Base-by-base conservation (phyloP, 2,888 invertebrate species). In the Drosophila putrida region DNA sequence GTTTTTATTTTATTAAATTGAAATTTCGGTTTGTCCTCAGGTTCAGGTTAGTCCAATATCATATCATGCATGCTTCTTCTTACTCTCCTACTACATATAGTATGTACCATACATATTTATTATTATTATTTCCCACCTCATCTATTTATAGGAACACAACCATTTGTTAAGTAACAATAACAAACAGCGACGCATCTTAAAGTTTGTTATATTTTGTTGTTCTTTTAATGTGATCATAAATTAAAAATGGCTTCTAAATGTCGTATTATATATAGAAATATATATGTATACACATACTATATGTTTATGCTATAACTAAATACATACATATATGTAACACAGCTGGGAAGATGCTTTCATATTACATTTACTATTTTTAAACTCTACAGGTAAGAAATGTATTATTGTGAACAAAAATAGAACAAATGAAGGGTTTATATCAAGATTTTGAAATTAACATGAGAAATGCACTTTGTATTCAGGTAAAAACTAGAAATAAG, bases 1-100 rank as follows among this genome's bases (percentile, higher is more conserved):
- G 62, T 70, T 80, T 78, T 72, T 78, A 60, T 70, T 80, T 78
- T 71, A 78, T 75, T 70, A 70, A 83, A 78, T 86, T 78, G 2
- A 58, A 78, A 61, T 68, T 75, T 80, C 75, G 39, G 50, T 51
- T 62, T 71, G 76, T 79, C 72, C 72, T 77, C 75, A 69, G 82
- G 58, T 62, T 81, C 61, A 84, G 79, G 66, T 72, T 78, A 62
- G 62, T 62, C 47, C 73, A 68, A 66, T 58, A 71, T 71, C 69
- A 69, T 1, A 51, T 31, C 4, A 6, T 39, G 43, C 11, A 27
- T 43, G 44, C 15, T 28, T 15, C 39, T 25, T 55, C 10, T 46
- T 33, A 27, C 5, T 4, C 11, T 9, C n/a, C 31, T 25, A 25
- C 36, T n/a, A 31, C 44, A 55, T 46, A 28, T 35, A n/a, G 20